Conservation (phyloP, 1,140 invertebrate genomes). For the Eumaeus atala region DNA sequence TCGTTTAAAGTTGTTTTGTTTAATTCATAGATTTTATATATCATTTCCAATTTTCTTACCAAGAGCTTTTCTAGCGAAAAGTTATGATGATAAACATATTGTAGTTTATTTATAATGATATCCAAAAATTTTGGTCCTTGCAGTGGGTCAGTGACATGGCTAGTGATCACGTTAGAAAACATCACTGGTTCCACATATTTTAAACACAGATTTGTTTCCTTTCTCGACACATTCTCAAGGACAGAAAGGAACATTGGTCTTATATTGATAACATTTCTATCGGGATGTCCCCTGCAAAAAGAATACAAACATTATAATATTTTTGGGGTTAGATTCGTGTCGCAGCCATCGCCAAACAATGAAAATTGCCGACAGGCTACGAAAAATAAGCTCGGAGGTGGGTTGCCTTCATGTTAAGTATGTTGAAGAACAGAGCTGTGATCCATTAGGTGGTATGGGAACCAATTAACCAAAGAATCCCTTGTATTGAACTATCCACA, state of each 20-base stretch:
- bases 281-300: too few relatives aligned
- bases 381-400: too few relatives aligned
- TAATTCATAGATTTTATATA: slow-evolving; percentile 35
- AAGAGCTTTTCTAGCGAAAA: slow-evolving; percentile 50
- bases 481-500: too few relatives aligned
- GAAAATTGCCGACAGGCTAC: too few relatives aligned
- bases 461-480: too few relatives aligned
- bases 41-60: slow-evolving; percentile 34
- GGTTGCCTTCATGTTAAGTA: too few relatives aligned
- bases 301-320: too few relatives aligned
- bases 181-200: slow-evolving; percentile 41
- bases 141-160: slow-evolving; percentile 21
- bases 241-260: slow-evolving; percentile 43
- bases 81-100: slow-evolving; percentile 47
- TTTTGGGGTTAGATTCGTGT: too few relatives aligned
- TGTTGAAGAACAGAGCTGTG: too few relatives aligned
- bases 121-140: slow-evolving; percentile 45
- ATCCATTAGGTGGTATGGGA: too few relatives aligned
- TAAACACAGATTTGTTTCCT: slow-evolving; percentile 27
- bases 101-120: slow-evolving; percentile 41
- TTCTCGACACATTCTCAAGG: slow-evolving; percentile 32
- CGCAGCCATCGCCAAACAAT: too few relatives aligned
- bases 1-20: slow-evolving; percentile 32
- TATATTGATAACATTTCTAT: not conserved
- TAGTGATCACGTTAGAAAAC: slow-evolving; percentile 36